Evolutionary conservation across 2,797 vertebrate species (phyloP).

Genomic region (Cossypha dichroa): DNA sequence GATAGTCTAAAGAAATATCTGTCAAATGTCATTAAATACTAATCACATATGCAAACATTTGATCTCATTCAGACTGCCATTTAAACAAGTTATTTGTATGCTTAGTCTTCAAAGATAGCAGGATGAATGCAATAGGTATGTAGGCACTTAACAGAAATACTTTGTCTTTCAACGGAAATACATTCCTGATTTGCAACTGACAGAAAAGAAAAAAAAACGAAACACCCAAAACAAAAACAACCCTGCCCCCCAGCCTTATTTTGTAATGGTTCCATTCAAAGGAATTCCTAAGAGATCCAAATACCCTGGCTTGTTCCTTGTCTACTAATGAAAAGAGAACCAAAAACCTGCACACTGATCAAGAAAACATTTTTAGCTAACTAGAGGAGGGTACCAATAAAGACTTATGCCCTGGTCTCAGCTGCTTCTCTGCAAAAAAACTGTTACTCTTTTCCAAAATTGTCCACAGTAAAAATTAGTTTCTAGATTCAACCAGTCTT

Average conservation of each 20-base stretch:
- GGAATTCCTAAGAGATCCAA: neutral
- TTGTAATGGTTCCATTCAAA: neutral
- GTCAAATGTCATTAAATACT: neutral
- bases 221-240: neutral
- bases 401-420: neutral
- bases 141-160: neutral
- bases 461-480: too few relatives aligned
- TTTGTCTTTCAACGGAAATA: neutral
- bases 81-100: neutral
- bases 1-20: neutral
- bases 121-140: neutral
- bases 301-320: neutral
- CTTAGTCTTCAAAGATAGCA: neutral
- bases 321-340: neutral
- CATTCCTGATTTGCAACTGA: neutral
- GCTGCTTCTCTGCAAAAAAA: neutral
- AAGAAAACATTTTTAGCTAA: neutral
- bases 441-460: too few relatives aligned
- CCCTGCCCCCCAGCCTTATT: fast-evolving
- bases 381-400: neutral
- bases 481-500: too few relatives aligned
- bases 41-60: neutral
- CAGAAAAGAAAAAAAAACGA: neutral
- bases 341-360: neutral
- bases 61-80: neutral